phyloP scores from a whole-genome alignment of 2,888 invertebrate genomes.

The Cactoblastis cactorum region DNA sequence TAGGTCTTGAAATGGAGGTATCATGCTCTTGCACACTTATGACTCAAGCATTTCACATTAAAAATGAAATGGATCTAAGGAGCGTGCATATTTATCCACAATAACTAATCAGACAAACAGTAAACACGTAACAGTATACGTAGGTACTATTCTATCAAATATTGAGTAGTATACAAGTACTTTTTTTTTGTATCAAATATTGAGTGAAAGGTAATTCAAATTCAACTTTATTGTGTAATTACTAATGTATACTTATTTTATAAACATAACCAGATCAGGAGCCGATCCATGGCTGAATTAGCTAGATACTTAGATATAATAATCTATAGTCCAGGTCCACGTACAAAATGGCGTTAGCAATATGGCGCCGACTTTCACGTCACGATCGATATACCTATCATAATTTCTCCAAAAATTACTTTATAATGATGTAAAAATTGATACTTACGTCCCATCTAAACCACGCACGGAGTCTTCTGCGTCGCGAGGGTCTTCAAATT shows the following conservation, averaged over 20 bases:
- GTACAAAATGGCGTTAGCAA: not conserved
- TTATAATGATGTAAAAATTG: no score
- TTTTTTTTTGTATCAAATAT: no score
- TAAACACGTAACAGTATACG: no score
- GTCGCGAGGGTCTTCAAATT: conserved; percentile 92
- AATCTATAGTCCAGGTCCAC: not conserved
- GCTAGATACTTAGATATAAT: no score
- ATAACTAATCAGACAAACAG: no score
- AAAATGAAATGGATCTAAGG: conserved; percentile 76
- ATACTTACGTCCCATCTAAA: conserved; percentile 84
- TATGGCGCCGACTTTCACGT: conserved; percentile 2
- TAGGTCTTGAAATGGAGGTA: conserved; percentile 70
- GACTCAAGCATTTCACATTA: conserved; percentile 76
- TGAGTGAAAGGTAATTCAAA: no score
- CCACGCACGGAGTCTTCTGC: conserved; percentile 92
- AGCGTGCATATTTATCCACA: conserved; percentile 46
- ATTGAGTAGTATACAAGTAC: no score
- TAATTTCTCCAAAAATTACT: conserved; percentile 8
- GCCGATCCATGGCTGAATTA: no score
- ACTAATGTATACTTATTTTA: no score
- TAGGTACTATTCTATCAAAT: no score
- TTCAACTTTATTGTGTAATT: no score
- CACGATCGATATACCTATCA: conserved; percentile 14
- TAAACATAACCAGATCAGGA: no score
- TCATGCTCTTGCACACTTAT: conserved; percentile 72